Evolutionary conservation across 1,140 invertebrate species (phyloP), one percentile per base, ranked within the genome.

Genomic region (Akabosia matsudoensis): DNA sequence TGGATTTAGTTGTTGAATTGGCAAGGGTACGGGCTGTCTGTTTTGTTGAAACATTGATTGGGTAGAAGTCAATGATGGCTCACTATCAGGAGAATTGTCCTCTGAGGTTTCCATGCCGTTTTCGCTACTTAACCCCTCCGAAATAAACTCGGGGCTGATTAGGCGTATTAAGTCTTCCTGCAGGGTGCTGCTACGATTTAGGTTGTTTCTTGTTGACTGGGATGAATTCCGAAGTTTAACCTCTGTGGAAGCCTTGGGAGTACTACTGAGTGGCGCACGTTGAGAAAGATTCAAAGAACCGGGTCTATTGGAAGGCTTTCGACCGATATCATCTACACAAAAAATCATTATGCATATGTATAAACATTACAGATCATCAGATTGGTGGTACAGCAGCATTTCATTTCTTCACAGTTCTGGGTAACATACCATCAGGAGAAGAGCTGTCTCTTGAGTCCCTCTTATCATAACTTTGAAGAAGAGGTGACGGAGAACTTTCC

Each of bases 101-200:
- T 79, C 80, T 71, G 75, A 67, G 7, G 74, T 78, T 7, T 79
- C 33, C 67, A 76, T 45, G 13, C 33, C 71, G 28, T 79, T 45
- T 14, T 70, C 31, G 31, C 56, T 82, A 74, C 0, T 34, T 18
- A 18, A 45, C 33, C 31, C n/a, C n/a, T n/a, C 84, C 4, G 61
- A 67, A 77, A 90, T 89, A 76, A 90, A 90, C 83, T 96, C 94
- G 0, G 93, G 93, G 86, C 93, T 93, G 78, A 97, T 96, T 0
- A 97, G 86, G 37, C 92, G 89, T 87, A 96, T 91, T 1, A 97
- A 86, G 82, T 97, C 94, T 83, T 96, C 93, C 85, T 96, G 92
- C 2, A 95, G 85, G 28, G 90, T 92, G 81, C 88, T 91, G 0
- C 87, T 88, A 0, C 87, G 87, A 83, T 90, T 90, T 1, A 89